Evolutionary conservation across 2,113 vertebrate genomes (phyloP).

Genomic region (Serilophus lunatus): DNA sequence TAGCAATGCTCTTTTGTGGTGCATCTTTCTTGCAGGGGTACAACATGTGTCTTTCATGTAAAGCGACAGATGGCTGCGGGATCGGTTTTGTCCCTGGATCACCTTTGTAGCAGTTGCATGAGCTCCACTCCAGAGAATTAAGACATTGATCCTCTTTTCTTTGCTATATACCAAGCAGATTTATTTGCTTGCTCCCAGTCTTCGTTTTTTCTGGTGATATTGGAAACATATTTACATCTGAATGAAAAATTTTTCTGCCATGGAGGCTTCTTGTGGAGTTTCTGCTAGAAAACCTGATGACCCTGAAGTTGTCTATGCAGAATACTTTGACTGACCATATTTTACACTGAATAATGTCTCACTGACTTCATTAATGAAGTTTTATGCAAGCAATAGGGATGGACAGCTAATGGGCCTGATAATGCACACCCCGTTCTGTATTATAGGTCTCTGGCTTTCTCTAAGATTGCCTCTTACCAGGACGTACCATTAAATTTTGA

Average conservation of each 20-base stretch:
- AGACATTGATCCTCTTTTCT: background rate
- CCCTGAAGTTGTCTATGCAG: background rate
- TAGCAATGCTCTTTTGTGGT: background rate
- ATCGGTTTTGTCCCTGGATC: background rate
- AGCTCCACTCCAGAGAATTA: background rate
- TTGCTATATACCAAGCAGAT: background rate
- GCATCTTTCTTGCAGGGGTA: background rate
- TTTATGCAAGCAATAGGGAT: background rate
- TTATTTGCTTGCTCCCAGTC: background rate
- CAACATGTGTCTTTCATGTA: background rate
- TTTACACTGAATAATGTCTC: background rate
- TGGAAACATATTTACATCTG: background rate
- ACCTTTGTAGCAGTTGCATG: background rate
- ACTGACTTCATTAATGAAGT: background rate
- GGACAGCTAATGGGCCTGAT: background rate
- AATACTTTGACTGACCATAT: background rate
- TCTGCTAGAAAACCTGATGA: background rate
- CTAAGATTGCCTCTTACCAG: background rate
- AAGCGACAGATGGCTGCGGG: accelerated
- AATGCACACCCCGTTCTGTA: background rate
- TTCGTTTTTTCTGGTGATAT: background rate
- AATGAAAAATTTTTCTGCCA: background rate
- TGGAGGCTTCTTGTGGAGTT: background rate
- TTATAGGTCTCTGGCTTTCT: background rate
- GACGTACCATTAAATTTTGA: background rate